Base-by-base conservation (phyloP, 1,140 invertebrate species). In the Drosophila seguyi region DNA sequence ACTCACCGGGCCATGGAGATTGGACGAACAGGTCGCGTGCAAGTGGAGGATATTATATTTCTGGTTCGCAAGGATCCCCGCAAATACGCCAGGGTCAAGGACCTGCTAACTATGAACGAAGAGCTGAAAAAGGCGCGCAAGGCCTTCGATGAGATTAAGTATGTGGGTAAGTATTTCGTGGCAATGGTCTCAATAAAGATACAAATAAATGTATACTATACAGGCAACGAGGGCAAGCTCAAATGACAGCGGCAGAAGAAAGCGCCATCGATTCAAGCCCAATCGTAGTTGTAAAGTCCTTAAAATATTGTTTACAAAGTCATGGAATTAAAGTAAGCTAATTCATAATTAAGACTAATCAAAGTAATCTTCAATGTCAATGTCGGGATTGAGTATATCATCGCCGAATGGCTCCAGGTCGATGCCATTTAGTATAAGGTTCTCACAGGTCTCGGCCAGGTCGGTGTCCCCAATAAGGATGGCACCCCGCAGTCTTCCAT, bases 111-210 rank as follows among this genome's bases (percentile, higher is more conserved):
- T 50, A 99, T 99, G 98, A 99, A 99, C 94, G 99, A 99, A 94
- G 99, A 99, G 94, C 94, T 99, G 25, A 99, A 99, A 93, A 99
- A 99, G 94, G 99, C 99, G 29, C 95, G 99, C 83, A 99, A 99
- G 95, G 99, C 99, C 77, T 99, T 99, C 94, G 99, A 99, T 94
- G 99, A 99, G 95, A 98, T 99, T 74, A 99, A 99, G 96, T 99
- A 98, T 94, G 96, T 93, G 55, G 92, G 92, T 90, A 56, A 83
- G 79, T 88, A 73, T 62, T 20, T 36, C 3, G 4, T 18, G 3
- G 0, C n/a, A n/a, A 16, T 10, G 1, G 14, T 29, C 8, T 3
- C 34, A 0, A 25, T 11, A 0, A 39, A 25, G n/a, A 44, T 20
- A 8, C 31, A 29, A 10, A 7, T 75, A 53, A 18, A 20, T 6